These are phyloP conservation scores for Troides aeacus DNA, from an alignment of 2,888 invertebrate genomes.

Conservation along the genomic window DNA sequence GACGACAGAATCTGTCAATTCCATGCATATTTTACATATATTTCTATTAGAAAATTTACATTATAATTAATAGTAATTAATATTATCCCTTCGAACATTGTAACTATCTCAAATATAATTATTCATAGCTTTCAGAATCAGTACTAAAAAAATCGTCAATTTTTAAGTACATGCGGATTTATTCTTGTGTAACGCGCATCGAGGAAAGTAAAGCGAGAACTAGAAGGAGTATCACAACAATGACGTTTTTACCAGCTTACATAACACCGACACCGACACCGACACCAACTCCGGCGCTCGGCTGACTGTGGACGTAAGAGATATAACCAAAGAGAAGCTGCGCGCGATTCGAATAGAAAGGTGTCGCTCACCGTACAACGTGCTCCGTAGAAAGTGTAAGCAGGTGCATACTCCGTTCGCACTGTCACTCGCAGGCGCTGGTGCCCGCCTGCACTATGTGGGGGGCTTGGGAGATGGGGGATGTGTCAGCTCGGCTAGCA, in stretches of 20 bases:
- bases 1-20: no score
- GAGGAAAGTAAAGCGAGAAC: no score
- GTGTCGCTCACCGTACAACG: constrained; percentile 24
- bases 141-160: no score
- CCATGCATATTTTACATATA: no score
- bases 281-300: not conserved
- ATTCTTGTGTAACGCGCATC: no score
- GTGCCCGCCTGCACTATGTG: constrained; percentile 48
- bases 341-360: constrained; percentile 21
- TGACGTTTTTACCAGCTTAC: not conserved
- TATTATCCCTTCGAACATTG: no score
- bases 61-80: no score
- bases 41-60: no score
- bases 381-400: constrained; percentile 69
- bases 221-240: no score
- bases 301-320: not conserved
- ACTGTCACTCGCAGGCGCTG: constrained; percentile 42
- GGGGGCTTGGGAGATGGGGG: not conserved
- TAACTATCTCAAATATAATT: no score
- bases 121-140: no score
- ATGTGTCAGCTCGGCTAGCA: not conserved
- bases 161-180: no score
- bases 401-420: constrained; percentile 63
- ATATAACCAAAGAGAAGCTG: not conserved
- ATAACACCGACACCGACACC: not conserved